These are phyloP conservation scores for Hartigia nigra DNA, from an alignment of 2,888 invertebrate species.

Conservation along the genomic window DNA sequence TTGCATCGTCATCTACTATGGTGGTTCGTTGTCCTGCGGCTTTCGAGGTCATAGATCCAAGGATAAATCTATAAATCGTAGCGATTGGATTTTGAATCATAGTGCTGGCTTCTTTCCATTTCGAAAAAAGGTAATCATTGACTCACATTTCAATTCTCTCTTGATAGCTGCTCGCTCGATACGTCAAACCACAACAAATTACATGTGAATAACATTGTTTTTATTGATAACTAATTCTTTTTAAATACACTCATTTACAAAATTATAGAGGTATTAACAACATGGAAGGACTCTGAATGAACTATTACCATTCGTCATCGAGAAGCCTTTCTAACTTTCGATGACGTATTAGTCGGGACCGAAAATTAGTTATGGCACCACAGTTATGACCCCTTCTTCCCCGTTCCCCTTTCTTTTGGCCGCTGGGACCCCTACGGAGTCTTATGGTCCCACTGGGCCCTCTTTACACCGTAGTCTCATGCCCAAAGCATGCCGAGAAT, in stretches of 20 bases:
- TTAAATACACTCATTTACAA: not conserved
- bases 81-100: not conserved
- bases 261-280: not conserved
- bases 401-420: not conserved
- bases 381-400: not conserved
- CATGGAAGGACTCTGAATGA: not conserved
- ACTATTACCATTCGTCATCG: not conserved
- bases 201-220: too few relatives aligned
- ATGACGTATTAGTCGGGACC: conserved; percentile 1
- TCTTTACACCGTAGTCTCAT: conserved; percentile 4
- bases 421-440: not conserved
- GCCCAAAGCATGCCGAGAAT: conserved; percentile 22
- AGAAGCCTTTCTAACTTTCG: conserved; percentile 6
- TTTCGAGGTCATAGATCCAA: not conserved
- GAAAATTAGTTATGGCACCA: conserved; percentile 2
- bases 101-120: not conserved
- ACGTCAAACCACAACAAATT: too few relatives aligned
- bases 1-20: not conserved
- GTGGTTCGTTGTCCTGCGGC: not conserved
- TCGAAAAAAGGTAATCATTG: not conserved
- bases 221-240: not conserved
- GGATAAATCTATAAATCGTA: not conserved
- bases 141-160: not conserved
- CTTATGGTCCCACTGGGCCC: not conserved
- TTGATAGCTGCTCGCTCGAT: not conserved